phyloP scores from a whole-genome alignment of 92 coral and sea anemone species.

The Siderastrea radians region DNA sequence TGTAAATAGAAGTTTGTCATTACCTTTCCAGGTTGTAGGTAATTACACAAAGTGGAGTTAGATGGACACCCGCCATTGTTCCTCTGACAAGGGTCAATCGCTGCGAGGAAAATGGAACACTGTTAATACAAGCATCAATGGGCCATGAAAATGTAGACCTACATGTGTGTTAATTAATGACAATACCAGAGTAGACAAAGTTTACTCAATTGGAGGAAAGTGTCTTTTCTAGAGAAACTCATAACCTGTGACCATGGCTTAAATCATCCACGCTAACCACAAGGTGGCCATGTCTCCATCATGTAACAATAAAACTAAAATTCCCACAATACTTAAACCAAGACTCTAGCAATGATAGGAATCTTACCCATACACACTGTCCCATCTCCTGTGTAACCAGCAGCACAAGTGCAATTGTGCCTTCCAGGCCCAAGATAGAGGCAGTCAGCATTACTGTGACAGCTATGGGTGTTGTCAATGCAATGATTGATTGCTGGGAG shows the following conservation, averaged over 20 bases:
- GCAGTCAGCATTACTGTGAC: slow-evolving; percentile 80
- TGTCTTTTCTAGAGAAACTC: no score
- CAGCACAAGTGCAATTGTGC: slow-evolving; percentile 78
- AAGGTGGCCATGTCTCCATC: no score
- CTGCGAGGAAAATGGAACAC: slow-evolving; percentile 18
- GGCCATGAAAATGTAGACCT: no score
- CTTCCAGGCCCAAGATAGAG: slow-evolving; percentile 75
- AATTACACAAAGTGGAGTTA: slow-evolving; percentile 82
- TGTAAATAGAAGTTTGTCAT: background rate
- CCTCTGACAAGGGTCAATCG: slow-evolving; percentile 84
- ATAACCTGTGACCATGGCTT: no score
- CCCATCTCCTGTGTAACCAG: slow-evolving; percentile 96
- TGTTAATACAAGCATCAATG: background rate
- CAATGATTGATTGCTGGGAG: slow-evolving; percentile 89
- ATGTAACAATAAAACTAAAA: no score
- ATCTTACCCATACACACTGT: slow-evolving; percentile 84
- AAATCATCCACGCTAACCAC: no score
- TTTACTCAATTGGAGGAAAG: no score
- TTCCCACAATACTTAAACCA: background rate
- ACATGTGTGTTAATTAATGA: no score
- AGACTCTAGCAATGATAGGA: background rate
- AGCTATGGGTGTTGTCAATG: slow-evolving; percentile 63
- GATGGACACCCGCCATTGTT: slow-evolving; percentile 88
- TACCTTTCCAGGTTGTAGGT: slow-evolving; percentile 86
- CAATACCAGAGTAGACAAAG: no score